Conservation (phyloP, 2,113 vertebrate species). For the Vimba vimba region DNA sequence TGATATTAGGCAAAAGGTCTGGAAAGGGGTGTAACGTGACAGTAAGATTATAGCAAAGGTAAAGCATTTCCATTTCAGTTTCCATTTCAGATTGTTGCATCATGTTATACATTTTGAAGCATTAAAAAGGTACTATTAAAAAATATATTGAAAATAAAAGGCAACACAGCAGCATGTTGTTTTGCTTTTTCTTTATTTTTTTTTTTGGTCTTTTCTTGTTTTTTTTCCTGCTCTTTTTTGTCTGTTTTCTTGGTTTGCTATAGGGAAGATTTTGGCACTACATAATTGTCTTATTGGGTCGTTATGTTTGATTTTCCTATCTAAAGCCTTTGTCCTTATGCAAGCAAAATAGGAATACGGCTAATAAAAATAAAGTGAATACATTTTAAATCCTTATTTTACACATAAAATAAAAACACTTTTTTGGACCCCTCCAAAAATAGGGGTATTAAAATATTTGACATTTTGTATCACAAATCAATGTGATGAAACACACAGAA, state of each 20-base stretch:
- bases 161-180: constrained; percentile 19
- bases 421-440: constrained; percentile 93
- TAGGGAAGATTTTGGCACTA: constrained; percentile 91
- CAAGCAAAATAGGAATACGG: constrained; percentile 97
- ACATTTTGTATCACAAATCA: constrained; percentile 97
- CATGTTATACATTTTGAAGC: not conserved
- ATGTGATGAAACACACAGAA: constrained; percentile 83
- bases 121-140: not conserved
- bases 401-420: constrained; percentile 97
- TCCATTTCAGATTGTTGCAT: not conserved
- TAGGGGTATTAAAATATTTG: constrained; percentile 99
- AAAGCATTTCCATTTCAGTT: not conserved
- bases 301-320: constrained; percentile 85
- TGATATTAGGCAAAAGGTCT: not conserved
- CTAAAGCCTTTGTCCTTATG: constrained; percentile 85
- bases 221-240: constrained; percentile 54
- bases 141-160: not conserved
- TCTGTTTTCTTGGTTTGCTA: constrained; percentile 68
- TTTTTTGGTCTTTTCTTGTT: constrained; percentile 37
- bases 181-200: constrained; percentile 69
- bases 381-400: constrained; percentile 92
- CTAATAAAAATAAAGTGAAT: constrained; percentile 99
- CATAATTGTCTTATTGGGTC: constrained; percentile 83
- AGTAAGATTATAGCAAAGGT: not conserved
- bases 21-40: not conserved